Base-by-base conservation (phyloP, 2,888 invertebrate species). In the Pardosa pseudoannulata region DNA sequence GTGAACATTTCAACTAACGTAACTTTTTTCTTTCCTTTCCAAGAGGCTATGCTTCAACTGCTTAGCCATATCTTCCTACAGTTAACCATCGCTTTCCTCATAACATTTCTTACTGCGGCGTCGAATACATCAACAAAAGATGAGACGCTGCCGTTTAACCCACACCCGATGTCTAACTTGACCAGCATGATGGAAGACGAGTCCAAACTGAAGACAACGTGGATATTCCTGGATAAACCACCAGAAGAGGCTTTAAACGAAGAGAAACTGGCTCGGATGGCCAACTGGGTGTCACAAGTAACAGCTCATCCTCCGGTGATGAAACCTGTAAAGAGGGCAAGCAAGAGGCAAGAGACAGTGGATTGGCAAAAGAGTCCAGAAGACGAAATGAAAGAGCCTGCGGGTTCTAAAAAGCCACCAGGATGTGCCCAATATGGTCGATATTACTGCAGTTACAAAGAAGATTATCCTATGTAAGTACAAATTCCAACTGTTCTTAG, bases 381-480 rank as follows among this genome's bases (percentile, higher is more conserved):
- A n/a, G 82, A 82, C 2, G 75, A 74, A 46, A 85, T 85, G 78
- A 85, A 85, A 62, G 87, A 83, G 36, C 83, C 83, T 7, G 78
- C 88, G 11, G 89, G 89, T 1, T 87, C 89, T 0, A 87, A 82
- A 27, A 89, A 89, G 23, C 79, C 89, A 0, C 89, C 89, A 0
- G 79, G 82, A 3, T 89, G 89, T 76, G 89, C 89, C 23, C 83
- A 87, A 29, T 87, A 87, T 50, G 89, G 89, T 13, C 72, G 89
- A 11, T 88, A 89, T 67, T 89, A 89, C 67, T 89, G 89, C 75
- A 89, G 85, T 56, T 89, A 88, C 70, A 89, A 89, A 50, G 89
- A 89, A 46, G 89, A 89, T 56, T 89, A 89, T 88, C 89, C 89
- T 1, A 74, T 79, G 78, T 88, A 81, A 89, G 87, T 86, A 56